phyloP scores from a whole-genome alignment of 1,140 invertebrate species.

The Trichogramma pretiosum region DNA sequence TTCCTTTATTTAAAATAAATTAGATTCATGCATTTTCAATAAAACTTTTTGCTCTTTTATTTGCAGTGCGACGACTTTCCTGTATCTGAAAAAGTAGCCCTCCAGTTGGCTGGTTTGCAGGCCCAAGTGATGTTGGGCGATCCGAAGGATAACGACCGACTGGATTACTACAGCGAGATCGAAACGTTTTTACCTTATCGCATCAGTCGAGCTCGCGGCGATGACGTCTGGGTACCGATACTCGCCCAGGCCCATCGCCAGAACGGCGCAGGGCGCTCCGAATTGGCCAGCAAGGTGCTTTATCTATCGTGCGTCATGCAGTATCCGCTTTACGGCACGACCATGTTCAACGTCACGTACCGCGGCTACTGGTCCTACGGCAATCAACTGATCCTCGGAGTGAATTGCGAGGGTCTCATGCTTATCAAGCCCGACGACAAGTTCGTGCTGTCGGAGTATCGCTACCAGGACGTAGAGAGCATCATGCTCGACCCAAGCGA shows the following conservation, averaged over 20 bases:
- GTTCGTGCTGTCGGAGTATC: constrained; percentile 79
- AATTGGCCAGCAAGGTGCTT: constrained; percentile 85
- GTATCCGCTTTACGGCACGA: constrained; percentile 90
- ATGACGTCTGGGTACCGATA: constrained; percentile 78
- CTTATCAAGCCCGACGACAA: constrained; percentile 84
- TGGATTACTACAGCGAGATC: constrained; percentile 72
- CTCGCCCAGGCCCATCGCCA: constrained; percentile 78
- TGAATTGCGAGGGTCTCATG: constrained; percentile 85
- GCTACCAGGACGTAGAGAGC: constrained; percentile 81
- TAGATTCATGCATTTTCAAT: background rate
- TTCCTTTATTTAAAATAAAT: background rate
- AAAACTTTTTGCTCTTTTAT: constrained; percentile 13
- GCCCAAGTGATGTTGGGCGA: constrained; percentile 87
- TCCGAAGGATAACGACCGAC: constrained; percentile 59
- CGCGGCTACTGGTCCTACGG: constrained; percentile 87
- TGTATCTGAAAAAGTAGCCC: constrained; percentile 86
- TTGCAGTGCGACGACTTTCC: constrained; percentile 84
- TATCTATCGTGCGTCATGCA: constrained; percentile 96
- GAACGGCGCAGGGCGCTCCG: constrained; percentile 83
- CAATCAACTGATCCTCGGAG: constrained; percentile 61
- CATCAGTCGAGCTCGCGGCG: constrained; percentile 62
- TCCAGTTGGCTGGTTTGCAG: constrained; percentile 87
- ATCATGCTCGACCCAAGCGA: constrained; percentile 86
- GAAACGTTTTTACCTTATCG: constrained; percentile 72
- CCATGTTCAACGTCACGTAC: constrained; percentile 85